phyloP scores from a whole-genome alignment of 2,797 vertebrate species.

The Arctocebus calabarensis region DNA sequence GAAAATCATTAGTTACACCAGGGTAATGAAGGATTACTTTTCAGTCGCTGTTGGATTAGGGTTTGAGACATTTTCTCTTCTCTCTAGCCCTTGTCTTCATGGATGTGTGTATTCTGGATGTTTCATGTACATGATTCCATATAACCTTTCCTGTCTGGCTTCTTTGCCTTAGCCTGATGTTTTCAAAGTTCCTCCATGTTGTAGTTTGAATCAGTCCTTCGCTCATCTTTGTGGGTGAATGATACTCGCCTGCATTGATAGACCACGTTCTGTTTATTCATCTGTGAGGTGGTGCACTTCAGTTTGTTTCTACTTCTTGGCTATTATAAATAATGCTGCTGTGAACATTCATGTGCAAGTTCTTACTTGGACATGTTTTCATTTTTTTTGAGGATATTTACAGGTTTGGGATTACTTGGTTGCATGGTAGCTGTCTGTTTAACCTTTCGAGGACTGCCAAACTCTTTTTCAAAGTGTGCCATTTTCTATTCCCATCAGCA shows the following conservation, averaged over 20 bases:
- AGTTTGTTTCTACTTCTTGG: not conserved
- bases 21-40: conserved; percentile 4
- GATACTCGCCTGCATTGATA: not conserved
- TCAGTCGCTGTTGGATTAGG: not conserved
- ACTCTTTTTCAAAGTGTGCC: not conserved
- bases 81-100: not conserved
- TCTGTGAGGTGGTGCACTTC: not conserved
- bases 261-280: not conserved
- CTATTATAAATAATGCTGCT: not conserved
- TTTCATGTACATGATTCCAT: not conserved
- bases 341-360: not conserved
- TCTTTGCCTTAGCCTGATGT: not conserved
- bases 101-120: not conserved
- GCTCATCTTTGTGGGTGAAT: not conserved
- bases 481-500: not conserved
- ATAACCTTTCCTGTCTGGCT: not conserved
- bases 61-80: not conserved
- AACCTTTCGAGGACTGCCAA: not conserved
- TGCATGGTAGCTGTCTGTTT: not conserved
- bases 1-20: not conserved
- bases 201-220: not conserved
- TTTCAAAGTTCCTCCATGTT: not conserved
- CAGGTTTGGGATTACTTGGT: not conserved
- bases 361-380: not conserved
- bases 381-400: not conserved